Base-by-base conservation (phyloP, 1,140 invertebrate genomes). In the Drosophila burlai region DNA sequence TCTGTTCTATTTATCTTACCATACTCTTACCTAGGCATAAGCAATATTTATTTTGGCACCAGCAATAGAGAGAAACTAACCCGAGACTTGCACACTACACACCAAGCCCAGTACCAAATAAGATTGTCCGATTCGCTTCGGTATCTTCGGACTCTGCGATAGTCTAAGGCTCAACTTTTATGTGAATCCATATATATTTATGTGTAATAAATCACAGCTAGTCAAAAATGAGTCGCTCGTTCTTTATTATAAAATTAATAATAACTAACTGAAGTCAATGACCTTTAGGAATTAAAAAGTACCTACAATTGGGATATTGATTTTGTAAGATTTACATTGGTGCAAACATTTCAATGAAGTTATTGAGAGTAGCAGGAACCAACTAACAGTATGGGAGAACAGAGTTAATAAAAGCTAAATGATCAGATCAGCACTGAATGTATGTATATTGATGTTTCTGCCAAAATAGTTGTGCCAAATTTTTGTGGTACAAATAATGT, bases 1-100 rank as follows among this genome's bases (percentile, higher is more conserved):
- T 64, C 76, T 78, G 46, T 73, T 73, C 71, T 73, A 81, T 84
- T 81, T 90, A 84, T 79, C 67, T 79, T 80, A 89, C 76, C 61
- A 54, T 83, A 89, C 59, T 87, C 60, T 52, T 68, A 80, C 58
- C 69, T 87, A 90, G 85, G n/a, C 36, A 67, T 87, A 89, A 90
- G 81, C 59, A 84, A 89, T 87, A 87, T 87, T 87, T 87, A 87
- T 87, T 87, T 82, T 68, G 63, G 66, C 46, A 69, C 63, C 57
- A 60, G 15, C 65, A 58, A 54, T 89, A 81, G 76, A 76, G 77
- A 69, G 74, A 77, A 76, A 84, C 84, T 87, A 84, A 87, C 84
- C 80, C 75, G 65, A 60, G 73, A 76, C 71, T 52, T 73, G 47
- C 68, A 74, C 57, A 46, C 36, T 13, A 64, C 29, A 75, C 71